phyloP scores from a whole-genome alignment of 2,888 invertebrate genomes.

The Pollenia amentaria region DNA sequence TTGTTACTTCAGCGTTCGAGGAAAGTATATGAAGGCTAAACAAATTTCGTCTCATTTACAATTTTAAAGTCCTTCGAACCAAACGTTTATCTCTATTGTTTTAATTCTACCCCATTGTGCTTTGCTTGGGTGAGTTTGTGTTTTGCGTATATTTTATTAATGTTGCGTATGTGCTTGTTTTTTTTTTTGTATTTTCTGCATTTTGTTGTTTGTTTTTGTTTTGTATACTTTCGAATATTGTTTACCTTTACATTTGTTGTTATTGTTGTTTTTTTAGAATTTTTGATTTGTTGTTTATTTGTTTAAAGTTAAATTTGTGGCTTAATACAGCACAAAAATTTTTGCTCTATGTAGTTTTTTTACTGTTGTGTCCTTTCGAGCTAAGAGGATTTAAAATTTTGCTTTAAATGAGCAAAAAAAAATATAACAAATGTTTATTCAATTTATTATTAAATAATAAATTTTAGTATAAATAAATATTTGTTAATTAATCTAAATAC shows the following conservation, averaged over 20 bases:
- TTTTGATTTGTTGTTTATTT: conserved; percentile 72
- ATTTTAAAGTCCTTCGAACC: no score
- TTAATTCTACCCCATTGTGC: no score
- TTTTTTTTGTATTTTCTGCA: not conserved
- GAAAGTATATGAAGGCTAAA: no score
- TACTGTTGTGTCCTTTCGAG: conserved; percentile 24
- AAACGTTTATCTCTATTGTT: no score
- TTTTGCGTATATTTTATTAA: conserved; percentile 47
- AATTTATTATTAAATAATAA: conserved; percentile 53
- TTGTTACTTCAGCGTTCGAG: no score
- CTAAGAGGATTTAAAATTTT: conserved; percentile 63
- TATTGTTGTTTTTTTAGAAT: conserved; percentile 53
- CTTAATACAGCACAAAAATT: conserved; percentile 56
- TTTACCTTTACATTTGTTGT: conserved; percentile 62
- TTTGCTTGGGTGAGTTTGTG: not conserved
- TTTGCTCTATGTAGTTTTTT: conserved; percentile 9
- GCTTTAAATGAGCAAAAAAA: conserved; percentile 17
- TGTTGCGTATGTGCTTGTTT: conserved; percentile 61
- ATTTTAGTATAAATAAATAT: conserved; percentile 33
- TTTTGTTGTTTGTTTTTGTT: conserved; percentile 43
- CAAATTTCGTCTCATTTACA: no score
- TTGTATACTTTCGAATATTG: conserved; percentile 52
- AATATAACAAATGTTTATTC: conserved; percentile 46
- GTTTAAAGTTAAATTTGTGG: conserved; percentile 71
- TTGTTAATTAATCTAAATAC: conserved; percentile 39